Evolutionary conservation across 2,888 invertebrate species (phyloP).

Genomic region (Sphaerophoria taeniata): DNA sequence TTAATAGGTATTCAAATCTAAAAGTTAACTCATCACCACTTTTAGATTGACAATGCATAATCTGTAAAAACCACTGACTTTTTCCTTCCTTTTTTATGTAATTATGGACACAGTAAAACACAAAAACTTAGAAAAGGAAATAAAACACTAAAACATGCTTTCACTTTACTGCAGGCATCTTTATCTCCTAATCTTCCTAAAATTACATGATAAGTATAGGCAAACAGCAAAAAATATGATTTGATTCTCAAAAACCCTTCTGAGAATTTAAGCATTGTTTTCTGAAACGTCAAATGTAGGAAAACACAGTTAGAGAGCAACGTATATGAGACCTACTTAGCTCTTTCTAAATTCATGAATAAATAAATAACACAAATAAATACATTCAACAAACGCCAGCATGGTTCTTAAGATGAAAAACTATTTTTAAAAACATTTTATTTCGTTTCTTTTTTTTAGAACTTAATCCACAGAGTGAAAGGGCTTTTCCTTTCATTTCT

Average conservation of each 20-base stretch:
- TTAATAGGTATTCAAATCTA: too few relatives aligned
- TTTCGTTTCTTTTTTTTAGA: background rate
- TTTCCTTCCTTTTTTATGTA: too few relatives aligned
- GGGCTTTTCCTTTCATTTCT: slow-evolving; percentile 2
- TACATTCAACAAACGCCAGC: background rate
- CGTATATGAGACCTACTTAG: background rate
- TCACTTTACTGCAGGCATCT: too few relatives aligned
- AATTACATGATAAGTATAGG: slow-evolving; percentile 21
- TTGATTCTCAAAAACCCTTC: background rate
- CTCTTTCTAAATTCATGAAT: background rate
- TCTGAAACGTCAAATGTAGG: background rate
- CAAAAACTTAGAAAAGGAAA: too few relatives aligned
- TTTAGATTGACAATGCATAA: too few relatives aligned
- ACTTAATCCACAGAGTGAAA: slow-evolving; percentile 19
- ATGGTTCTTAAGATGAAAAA: background rate
- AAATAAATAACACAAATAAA: slow-evolving; percentile 9
- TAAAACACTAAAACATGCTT: too few relatives aligned
- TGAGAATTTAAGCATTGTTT: slow-evolving; percentile 3
- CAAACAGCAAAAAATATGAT: slow-evolving; percentile 2
- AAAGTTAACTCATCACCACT: too few relatives aligned
- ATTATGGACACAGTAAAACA: too few relatives aligned
- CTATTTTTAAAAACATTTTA: slow-evolving; percentile 8
- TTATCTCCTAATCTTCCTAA: slow-evolving; percentile 36
- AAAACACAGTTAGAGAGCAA: background rate
- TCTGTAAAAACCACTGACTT: too few relatives aligned